Evolutionary conservation across 2,797 vertebrate species (phyloP).

Genomic region (Salarias fasciatus): DNA sequence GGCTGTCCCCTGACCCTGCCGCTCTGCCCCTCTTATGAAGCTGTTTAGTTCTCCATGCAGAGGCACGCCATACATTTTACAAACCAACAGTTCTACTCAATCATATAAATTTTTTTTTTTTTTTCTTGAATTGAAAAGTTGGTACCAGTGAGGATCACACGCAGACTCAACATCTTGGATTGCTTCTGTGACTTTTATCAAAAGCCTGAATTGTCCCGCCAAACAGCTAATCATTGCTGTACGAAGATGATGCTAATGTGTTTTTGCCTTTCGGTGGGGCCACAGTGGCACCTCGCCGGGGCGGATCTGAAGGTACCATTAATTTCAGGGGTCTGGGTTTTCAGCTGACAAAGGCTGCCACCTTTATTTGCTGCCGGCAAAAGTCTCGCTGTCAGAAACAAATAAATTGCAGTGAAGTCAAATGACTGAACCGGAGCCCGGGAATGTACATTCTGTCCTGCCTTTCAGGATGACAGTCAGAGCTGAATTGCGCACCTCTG

Average conservation of each 20-base stretch:
- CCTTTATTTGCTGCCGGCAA: constrained; percentile 24
- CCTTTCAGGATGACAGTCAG: constrained; percentile 72
- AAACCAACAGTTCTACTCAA: too few species aligned
- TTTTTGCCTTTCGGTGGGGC: neutral
- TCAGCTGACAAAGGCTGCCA: constrained; percentile 27
- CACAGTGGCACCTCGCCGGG: neutral
- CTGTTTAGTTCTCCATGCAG: too few species aligned
- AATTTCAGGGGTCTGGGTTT: constrained; percentile 2
- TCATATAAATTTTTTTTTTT: too few species aligned
- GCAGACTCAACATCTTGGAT: too few species aligned
- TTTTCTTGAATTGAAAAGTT: too few species aligned
- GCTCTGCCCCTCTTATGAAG: too few species aligned
- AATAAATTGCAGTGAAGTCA: constrained; percentile 48
- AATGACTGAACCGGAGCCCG: constrained; percentile 43
- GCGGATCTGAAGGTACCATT: neutral
- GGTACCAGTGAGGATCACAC: too few species aligned
- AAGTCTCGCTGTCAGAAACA: constrained; percentile 50
- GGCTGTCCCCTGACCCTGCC: too few species aligned
- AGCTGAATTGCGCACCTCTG: constrained; percentile 56
- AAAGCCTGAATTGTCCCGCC: too few species aligned
- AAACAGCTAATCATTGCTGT: neutral
- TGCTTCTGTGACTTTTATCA: too few species aligned
- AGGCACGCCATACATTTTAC: too few species aligned
- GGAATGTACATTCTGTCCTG: constrained; percentile 52
- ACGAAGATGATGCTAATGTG: neutral